These are phyloP conservation scores for Channa argus DNA, from an alignment of 2,113 vertebrate genomes.

Conservation along the genomic window DNA sequence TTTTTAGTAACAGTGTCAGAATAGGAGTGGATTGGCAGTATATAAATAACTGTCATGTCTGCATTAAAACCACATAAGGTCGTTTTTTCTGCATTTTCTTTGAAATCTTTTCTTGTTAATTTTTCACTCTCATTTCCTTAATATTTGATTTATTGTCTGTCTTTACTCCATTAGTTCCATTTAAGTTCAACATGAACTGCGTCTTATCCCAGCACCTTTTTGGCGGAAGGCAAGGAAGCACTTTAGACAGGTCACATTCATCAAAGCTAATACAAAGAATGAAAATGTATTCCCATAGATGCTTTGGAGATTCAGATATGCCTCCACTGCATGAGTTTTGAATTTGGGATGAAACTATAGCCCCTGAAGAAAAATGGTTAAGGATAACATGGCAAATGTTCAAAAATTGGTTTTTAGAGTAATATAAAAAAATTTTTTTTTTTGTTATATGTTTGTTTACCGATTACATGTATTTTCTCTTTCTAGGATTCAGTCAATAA, in stretches of 20 bases:
- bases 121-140: background rate
- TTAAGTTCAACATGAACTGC: slow-evolving; percentile 9
- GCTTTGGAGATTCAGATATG: background rate
- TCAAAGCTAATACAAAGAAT: slow-evolving; percentile 34
- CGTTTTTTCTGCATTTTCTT: background rate
- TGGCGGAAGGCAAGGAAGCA: background rate
- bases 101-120: background rate
- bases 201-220: slow-evolving; percentile 6
- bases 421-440: no score
- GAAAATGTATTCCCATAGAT: slow-evolving; percentile 1
- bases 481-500: slow-evolving; percentile 2
- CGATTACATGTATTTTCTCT: background rate
- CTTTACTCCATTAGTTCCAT: slow-evolving; percentile 12
- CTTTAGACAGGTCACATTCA: slow-evolving; percentile 29
- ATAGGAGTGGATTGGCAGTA: background rate
- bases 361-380: background rate
- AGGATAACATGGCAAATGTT: background rate
- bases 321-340: slow-evolving; percentile 5
- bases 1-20: slow-evolving; percentile 1
- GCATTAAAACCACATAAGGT: background rate
- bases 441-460: no score
- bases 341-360: slow-evolving; percentile 4
- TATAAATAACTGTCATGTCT: background rate
- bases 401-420: no score
- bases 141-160: slow-evolving; percentile 3